phyloP scores from a whole-genome alignment of 2,113 vertebrate genomes.

The Theristicus caerulescens region DNA sequence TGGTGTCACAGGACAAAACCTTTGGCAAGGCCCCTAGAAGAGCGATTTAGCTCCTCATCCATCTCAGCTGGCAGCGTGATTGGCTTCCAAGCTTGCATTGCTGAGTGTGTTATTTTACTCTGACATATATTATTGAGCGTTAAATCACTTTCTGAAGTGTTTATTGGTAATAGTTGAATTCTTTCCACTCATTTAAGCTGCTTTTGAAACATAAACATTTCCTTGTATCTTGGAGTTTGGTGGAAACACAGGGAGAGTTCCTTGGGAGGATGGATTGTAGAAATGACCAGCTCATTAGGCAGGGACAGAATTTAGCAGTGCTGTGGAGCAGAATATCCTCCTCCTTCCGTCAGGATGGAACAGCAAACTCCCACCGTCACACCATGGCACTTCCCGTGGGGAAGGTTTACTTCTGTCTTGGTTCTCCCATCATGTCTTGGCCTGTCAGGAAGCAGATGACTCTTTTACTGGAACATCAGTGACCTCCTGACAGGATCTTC shows the following conservation, averaged over 20 bases:
- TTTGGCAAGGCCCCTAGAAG: constrained; percentile 40
- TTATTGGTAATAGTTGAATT: constrained; percentile 58
- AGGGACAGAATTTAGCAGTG: neutral
- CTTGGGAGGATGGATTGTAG: neutral
- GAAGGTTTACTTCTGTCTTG: neutral
- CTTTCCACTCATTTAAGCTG: constrained; percentile 46
- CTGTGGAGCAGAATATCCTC: neutral
- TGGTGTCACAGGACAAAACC: constrained; percentile 59
- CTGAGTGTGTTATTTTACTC: constrained; percentile 42
- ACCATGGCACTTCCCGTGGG: neutral
- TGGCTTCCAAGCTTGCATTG: constrained; percentile 30
- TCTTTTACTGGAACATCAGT: neutral
- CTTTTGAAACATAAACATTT: constrained; percentile 36
- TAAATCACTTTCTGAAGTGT: constrained; percentile 68
- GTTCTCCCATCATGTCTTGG: neutral
- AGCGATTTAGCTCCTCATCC: constrained; percentile 58
- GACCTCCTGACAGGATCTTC: neutral
- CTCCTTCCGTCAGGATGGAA: neutral
- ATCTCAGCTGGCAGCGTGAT: constrained; percentile 33
- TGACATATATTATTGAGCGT: constrained; percentile 42
- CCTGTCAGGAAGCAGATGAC: neutral
- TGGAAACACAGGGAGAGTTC: neutral
- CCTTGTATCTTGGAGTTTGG: neutral
- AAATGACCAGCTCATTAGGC: neutral
- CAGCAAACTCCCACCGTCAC: neutral